Conservation (phyloP, 2,888 invertebrate species). For the Drosophila pseudotalamancana region DNA sequence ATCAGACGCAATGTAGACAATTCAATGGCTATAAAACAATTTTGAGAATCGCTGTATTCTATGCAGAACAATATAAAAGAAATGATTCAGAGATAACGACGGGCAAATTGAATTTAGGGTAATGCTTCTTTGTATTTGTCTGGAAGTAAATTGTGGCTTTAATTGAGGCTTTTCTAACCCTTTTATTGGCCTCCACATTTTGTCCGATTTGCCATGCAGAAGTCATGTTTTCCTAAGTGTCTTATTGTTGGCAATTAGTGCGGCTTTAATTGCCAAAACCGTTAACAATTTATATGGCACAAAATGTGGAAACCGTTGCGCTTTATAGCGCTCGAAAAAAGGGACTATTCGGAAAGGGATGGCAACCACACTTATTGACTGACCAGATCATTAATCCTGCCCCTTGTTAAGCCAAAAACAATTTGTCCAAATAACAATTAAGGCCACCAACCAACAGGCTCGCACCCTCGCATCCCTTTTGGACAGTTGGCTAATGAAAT, state of each 20-base stretch:
- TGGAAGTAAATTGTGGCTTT: constrained; percentile 18
- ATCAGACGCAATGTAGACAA: no score
- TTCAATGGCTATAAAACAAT: no score
- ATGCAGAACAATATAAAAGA: no score
- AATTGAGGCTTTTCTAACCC: constrained; percentile 33
- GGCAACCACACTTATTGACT: constrained; percentile 41
- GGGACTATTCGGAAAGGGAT: not conserved
- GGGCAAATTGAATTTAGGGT: constrained; percentile 35
- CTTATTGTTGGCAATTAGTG: constrained; percentile 73
- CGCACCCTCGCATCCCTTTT: constrained; percentile 57
- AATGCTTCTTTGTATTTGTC: constrained; percentile 9
- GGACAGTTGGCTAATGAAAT: constrained; percentile 71
- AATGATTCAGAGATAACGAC: no score
- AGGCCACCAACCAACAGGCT: constrained; percentile 49
- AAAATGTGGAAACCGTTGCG: constrained; percentile 64
- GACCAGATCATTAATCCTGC: constrained; percentile 73
- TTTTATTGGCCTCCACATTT: constrained; percentile 24
- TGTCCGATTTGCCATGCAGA: constrained; percentile 30
- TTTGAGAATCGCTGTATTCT: no score
- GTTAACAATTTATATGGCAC: constrained; percentile 44
- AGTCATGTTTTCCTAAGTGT: constrained; percentile 74
- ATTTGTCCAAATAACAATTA: constrained; percentile 78
- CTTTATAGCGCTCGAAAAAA: constrained; percentile 51
- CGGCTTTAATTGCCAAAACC: constrained; percentile 65
- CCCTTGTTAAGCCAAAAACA: constrained; percentile 75